Evolutionary conservation across 2,113 vertebrate genomes (phyloP).

Genomic region (Albula goreensis): DNA sequence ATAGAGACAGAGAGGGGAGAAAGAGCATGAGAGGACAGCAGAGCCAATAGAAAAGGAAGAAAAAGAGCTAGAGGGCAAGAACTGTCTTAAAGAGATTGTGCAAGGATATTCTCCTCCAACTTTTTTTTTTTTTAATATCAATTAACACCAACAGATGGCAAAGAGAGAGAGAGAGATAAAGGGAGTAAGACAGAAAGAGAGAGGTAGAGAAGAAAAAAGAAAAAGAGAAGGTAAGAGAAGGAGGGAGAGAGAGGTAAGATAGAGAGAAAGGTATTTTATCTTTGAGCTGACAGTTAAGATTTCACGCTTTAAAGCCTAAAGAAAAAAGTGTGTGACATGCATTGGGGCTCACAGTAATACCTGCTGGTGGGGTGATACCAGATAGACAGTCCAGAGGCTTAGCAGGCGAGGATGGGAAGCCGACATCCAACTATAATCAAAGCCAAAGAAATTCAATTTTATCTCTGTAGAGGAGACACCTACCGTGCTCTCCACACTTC

Average conservation of each 20-base stretch:
- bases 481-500: not conserved
- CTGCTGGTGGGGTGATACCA: conserved; percentile 10
- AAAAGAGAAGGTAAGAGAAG: not conserved
- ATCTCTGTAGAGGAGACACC: conserved; percentile 17
- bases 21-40: not conserved
- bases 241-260: not conserved
- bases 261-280: conserved; percentile 15
- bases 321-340: conserved; percentile 12
- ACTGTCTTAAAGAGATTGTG: not conserved
- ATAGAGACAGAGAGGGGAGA: not conserved
- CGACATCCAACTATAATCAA: conserved; percentile 14
- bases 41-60: not conserved
- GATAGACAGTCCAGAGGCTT: not conserved
- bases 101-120: conserved; percentile 12
- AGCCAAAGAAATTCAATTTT: conserved; percentile 18
- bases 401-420: conserved; percentile 1
- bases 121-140: conserved; percentile 16
- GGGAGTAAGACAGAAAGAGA: conserved; percentile 4
- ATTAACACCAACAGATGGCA: conserved; percentile 25
- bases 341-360: conserved; percentile 15
- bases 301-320: not conserved
- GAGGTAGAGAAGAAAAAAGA: not conserved
- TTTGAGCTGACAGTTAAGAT: conserved; percentile 25
- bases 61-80: not conserved
- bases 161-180: not conserved